Evolutionary conservation across 1,140 invertebrate genomes (phyloP).

Genomic region (Leguminivora glycinivorella): DNA sequence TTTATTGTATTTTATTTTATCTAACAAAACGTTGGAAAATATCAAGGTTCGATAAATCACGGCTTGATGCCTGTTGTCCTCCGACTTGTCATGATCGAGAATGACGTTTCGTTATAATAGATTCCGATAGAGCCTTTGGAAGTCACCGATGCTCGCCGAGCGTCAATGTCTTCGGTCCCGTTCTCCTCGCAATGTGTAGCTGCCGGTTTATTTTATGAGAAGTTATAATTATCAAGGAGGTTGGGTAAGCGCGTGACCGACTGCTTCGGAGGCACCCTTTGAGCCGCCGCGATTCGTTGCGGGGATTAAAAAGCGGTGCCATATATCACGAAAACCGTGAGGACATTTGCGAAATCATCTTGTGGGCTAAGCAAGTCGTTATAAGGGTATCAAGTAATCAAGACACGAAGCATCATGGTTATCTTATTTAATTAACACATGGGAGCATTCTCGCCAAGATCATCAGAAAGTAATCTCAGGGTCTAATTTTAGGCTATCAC

Average conservation of each 20-base stretch:
- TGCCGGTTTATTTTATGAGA: conserved; percentile 10
- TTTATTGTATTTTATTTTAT: background rate
- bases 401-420: background rate
- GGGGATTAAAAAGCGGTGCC: conserved; percentile 31
- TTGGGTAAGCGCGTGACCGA: conserved; percentile 28
- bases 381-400: conserved; percentile 17
- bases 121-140: conserved; percentile 11
- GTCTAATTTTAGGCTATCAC: background rate
- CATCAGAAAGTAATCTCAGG: background rate
- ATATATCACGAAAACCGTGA: conserved; percentile 28
- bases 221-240: conserved; percentile 29
- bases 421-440: background rate
- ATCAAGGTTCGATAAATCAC: conserved; percentile 11
- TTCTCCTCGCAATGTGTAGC: background rate
- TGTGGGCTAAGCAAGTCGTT: conserved; percentile 10
- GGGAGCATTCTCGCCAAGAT: background rate
- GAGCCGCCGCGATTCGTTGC: conserved; percentile 31
- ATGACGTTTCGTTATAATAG: conserved; percentile 8
- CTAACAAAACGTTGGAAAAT: conserved; percentile 9
- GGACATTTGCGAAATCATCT: conserved; percentile 28
- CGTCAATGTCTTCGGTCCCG: background rate
- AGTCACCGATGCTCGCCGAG: background rate
- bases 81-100: conserved; percentile 2
- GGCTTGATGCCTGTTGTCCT: background rate
- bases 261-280: conserved; percentile 26